Conservation (phyloP, 2,113 vertebrate species). For the Casuarius casuarius region DNA sequence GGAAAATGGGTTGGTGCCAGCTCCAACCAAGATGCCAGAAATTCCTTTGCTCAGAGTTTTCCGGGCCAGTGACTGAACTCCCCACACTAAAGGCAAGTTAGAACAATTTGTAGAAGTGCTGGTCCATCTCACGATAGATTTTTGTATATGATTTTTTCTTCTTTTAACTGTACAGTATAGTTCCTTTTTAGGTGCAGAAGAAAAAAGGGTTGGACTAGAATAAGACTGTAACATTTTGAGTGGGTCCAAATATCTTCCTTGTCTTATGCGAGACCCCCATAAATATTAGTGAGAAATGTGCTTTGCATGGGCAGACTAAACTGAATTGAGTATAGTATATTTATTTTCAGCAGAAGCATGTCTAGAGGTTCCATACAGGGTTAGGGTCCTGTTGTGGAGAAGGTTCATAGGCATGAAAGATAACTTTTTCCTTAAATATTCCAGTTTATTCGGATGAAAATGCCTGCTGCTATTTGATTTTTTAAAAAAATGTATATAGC, state of each 20-base stretch:
- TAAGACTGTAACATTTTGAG: background rate
- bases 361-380: background rate
- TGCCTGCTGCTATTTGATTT: background rate
- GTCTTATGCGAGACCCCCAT: background rate
- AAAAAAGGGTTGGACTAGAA: background rate
- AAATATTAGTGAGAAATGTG: background rate
- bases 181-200: background rate
- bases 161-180: background rate
- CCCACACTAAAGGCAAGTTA: background rate
- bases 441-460: background rate
- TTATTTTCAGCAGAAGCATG: background rate
- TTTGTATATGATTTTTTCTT: too few relatives aligned
- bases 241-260: background rate
- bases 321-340: background rate
- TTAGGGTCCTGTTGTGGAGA: background rate
- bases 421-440: background rate
- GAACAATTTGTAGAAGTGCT: background rate
- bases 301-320: background rate
- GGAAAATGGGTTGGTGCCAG: constrained; percentile 57
- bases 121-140: background rate
- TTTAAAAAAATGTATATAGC: background rate
- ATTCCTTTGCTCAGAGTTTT: constrained; percentile 64
- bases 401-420: background rate
- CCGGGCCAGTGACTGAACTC: constrained; percentile 19
- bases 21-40: constrained; percentile 60